phyloP scores from a whole-genome alignment of 1,140 invertebrate species.

The Drosophila melanica region DNA sequence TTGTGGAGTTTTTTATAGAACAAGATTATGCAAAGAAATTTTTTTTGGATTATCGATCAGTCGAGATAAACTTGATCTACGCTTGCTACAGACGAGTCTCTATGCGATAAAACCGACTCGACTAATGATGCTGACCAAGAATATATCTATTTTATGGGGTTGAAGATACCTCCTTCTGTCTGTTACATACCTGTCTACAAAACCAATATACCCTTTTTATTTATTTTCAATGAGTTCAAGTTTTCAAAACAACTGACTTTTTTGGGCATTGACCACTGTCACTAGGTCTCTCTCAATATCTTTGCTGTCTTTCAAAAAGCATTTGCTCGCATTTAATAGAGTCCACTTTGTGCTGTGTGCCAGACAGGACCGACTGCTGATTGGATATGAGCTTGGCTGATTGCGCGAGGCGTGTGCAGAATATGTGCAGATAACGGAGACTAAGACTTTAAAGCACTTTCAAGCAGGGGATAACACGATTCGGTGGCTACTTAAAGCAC shows the following conservation, averaged over 20 bases:
- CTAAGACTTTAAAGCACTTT: slow-evolving; percentile 25
- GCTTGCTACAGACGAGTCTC: too few relatives aligned
- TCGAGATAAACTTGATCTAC: too few relatives aligned
- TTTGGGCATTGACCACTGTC: slow-evolving; percentile 12
- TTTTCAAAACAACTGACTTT: slow-evolving; percentile 13
- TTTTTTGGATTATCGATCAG: too few relatives aligned
- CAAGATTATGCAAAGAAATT: too few relatives aligned
- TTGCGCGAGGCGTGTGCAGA: slow-evolving; percentile 33
- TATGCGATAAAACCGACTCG: too few relatives aligned
- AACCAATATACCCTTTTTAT: too few relatives aligned
- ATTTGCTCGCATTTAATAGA: slow-evolving; percentile 50
- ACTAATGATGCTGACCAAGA: too few relatives aligned
- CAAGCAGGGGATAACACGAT: slow-evolving; percentile 7
- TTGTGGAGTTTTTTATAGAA: too few relatives aligned
- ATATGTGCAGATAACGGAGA: background rate
- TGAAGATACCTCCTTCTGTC: too few relatives aligned
- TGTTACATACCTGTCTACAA: too few relatives aligned
- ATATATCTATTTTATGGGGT: too few relatives aligned
- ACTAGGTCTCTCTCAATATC: slow-evolving; percentile 34
- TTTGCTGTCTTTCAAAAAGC: slow-evolving; percentile 42
- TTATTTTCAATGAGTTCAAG: too few relatives aligned
- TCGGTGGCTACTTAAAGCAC: slow-evolving; percentile 58
- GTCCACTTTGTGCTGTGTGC: slow-evolving; percentile 29
- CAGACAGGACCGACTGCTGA: slow-evolving; percentile 47
- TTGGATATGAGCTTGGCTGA: slow-evolving; percentile 67